Percentiles rank a stretch among this genome's conserved stretches.
Conservation (phyloP, 1,140 invertebrate genomes). For the Drosophila busckii region DNA sequence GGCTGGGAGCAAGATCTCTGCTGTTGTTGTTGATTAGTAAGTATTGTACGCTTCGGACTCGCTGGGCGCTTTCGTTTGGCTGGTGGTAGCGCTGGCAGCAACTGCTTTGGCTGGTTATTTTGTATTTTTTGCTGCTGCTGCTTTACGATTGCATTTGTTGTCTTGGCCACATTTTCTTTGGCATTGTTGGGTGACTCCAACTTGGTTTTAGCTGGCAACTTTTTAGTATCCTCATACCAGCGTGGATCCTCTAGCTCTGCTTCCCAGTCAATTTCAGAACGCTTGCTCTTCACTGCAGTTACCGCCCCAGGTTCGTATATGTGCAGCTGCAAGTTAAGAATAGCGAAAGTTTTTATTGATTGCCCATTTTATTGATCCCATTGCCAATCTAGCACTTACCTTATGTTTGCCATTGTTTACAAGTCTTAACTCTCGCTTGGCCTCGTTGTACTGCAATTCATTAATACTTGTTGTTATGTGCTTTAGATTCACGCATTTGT, state of each 20-base stretch:
- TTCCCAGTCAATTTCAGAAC: slow-evolving; percentile 42
- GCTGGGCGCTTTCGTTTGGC: slow-evolving; percentile 1
- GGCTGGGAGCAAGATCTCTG: neutral
- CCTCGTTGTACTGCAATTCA: slow-evolving; percentile 36
- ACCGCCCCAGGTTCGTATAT: slow-evolving; percentile 55
- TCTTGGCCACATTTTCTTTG: slow-evolving; percentile 41
- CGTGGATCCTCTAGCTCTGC: slow-evolving; percentile 64
- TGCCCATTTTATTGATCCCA: neutral
- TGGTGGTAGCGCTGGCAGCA: neutral
- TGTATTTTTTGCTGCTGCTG: neutral
- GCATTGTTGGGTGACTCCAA: slow-evolving; percentile 13
- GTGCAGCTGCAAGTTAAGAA: slow-evolving; percentile 18
- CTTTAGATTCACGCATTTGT: slow-evolving; percentile 30
- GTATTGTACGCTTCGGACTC: slow-evolving; percentile 21
- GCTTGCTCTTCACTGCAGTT: neutral
- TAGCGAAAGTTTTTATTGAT: neutral
- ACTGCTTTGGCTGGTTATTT: neutral
- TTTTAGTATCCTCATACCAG: slow-evolving; percentile 47
- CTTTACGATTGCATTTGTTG: neutral
- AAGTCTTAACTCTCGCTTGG: slow-evolving; percentile 35
- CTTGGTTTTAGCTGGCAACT: slow-evolving; percentile 6
- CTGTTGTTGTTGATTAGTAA: slow-evolving; percentile 35
- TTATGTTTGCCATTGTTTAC: slow-evolving; percentile 37
- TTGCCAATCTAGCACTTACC: slow-evolving; percentile 14
- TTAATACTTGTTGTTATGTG: slow-evolving; percentile 35